Evolutionary conservation across 1,140 invertebrate species (phyloP).

Genomic region (Dufourea novaeangliae): DNA sequence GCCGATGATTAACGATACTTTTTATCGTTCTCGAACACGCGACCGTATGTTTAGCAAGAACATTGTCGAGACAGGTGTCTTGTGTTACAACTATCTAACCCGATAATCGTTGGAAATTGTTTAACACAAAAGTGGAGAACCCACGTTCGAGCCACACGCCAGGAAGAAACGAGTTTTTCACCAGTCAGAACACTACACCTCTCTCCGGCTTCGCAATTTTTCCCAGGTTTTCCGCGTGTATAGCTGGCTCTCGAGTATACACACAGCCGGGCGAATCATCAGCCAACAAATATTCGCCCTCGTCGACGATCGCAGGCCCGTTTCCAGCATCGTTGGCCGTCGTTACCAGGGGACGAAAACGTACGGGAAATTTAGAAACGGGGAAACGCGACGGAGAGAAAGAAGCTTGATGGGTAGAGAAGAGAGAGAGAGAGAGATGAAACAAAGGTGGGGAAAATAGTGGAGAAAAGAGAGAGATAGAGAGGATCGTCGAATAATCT

Average conservation of each 20-base stretch:
- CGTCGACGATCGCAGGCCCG: not conserved
- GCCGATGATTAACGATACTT: too few species aligned
- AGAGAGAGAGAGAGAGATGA: not conserved
- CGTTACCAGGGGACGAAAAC: constrained; percentile 1
- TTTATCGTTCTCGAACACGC: too few species aligned
- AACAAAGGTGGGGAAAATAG: constrained; percentile 44
- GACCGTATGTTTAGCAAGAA: too few species aligned
- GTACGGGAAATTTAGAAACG: constrained; percentile 50
- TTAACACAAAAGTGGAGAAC: not conserved
- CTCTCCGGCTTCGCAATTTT: not conserved
- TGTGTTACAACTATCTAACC: too few species aligned
- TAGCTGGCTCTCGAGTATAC: not conserved
- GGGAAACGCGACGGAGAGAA: not conserved
- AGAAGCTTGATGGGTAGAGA: not conserved
- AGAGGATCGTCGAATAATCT: constrained; percentile 51
- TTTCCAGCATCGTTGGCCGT: not conserved
- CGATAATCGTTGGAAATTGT: too few species aligned
- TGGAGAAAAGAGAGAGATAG: constrained; percentile 46
- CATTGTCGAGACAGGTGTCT: too few species aligned
- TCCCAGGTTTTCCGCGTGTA: not conserved
- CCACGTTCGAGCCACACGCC: not conserved
- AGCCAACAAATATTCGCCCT: constrained; percentile 3
- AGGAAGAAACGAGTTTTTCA: not conserved
- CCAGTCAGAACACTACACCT: too few species aligned
- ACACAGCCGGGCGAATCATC: not conserved